phyloP scores from a whole-genome alignment of 2,113 vertebrate species.

The Calonectris borealis region DNA sequence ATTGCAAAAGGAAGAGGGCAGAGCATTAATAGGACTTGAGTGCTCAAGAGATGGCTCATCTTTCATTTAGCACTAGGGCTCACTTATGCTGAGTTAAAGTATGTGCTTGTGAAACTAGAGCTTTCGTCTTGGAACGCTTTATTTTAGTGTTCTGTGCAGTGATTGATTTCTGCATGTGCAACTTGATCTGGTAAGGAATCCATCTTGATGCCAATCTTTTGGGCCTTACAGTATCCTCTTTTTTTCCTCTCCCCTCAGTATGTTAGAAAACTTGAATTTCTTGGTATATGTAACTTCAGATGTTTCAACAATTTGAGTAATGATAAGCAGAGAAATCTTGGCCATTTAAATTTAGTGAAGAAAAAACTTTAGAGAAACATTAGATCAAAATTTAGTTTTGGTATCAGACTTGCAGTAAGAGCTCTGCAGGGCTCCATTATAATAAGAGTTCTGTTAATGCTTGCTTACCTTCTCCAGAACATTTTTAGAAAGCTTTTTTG shows the following conservation, averaged over 20 bases:
- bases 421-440: accelerated
- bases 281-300: not conserved
- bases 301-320: not conserved
- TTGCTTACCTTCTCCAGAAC: not conserved
- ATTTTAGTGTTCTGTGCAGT: not conserved
- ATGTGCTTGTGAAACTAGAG: not conserved
- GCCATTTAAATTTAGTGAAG: not conserved
- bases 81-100: not conserved
- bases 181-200: not conserved
- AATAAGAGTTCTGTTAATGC: not conserved
- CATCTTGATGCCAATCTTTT: not conserved
- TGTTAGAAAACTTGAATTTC: not conserved
- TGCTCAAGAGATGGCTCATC: not conserved
- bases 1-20: not conserved
- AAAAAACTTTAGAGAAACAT: not conserved
- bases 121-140: not conserved
- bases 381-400: not conserved
- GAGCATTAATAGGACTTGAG: not conserved
- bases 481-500: not conserved
- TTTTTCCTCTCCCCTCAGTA: not conserved
- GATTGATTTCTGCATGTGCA: not conserved
- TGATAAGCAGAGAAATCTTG: not conserved
- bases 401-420: not conserved
- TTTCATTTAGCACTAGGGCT: not conserved
- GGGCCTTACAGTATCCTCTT: not conserved